Base-by-base conservation (phyloP, 2,888 invertebrate genomes). In the Stomorhina lunata region DNA sequence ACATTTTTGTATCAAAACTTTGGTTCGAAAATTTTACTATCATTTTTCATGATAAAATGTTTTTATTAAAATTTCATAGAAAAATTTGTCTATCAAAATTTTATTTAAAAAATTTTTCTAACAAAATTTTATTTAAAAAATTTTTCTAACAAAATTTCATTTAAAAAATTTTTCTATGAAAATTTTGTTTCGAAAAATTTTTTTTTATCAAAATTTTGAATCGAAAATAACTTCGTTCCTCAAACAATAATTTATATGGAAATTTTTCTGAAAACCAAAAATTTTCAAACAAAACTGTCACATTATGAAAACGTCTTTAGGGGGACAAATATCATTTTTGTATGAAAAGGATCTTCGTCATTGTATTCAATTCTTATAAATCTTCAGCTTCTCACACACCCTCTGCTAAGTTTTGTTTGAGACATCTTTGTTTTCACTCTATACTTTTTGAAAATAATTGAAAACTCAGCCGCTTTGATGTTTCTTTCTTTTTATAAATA, bases 271-370 rank as follows among this genome's bases (percentile, higher is more conserved):
- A 68, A 17, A 9, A 48, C 9, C 40, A 17, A 68, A 43, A 45
- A 71, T 45, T 32, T 12, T 40, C 27, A 59, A 75, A 68, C 34
- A 50, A 73, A 78, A 81, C 72, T 81, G 81, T 81, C 81, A 78
- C 81, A 73, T 77, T 72, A 81, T 72, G 12, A 72, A 73, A 73
- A 61, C 77, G 40, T 61, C 32, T 65, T 66, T 59, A 65, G 20
- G 50, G 50, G 10, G 57, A 50, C 63, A 63, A 50, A 9, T 40
- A 48, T 72, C 34, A 69, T 25, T 34, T 15, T n/a, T 27, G 25
- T 6, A 32, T 40, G 27, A 29, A 32, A n/a, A n/a, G n/a, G 65
- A n/a, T 37, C 40, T n/a, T n/a, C 17, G 9, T 32, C 10, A 32
- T 75, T 65, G 63, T 43, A 32, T 53, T 17, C 10, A n/a, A n/a